Base-by-base conservation (phyloP, 2,888 invertebrate species). In the Drosophila maculinotata region DNA sequence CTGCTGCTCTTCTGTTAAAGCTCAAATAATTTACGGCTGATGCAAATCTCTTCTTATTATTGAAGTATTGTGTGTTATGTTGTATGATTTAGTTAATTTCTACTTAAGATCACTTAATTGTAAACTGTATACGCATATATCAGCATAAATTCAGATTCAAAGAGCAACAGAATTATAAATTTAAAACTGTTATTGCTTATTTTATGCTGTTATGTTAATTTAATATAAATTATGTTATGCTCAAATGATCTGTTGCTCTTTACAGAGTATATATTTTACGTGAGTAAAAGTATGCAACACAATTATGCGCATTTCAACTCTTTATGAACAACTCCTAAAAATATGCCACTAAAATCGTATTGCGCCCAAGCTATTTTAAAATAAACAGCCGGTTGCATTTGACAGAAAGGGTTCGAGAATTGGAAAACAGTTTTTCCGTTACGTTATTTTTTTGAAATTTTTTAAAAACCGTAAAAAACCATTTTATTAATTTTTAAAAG, bases 271-370 rank as follows among this genome's bases (percentile, higher is more conserved):
- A 1, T 10, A 2, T 28, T 45, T 20, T 1, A 12, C 7, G 9
- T 1, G 12, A 4, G 8, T 31, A 15, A 10, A 49, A 38, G 57
- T 65, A 69, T 69, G 56, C 71, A 33, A 56, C 10, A 10, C 3
- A 23, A 15, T 5, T 17, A 3, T 6, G 5, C 0, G 3, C 0
- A 1, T n/a, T 17, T 9, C 0, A 0, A 5, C 8, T 25, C 9
- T 4, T 7, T 15, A 8, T 9, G 0, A 8, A 1, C 1, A 4
- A 6, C 17, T 1, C 47, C 30, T 9, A 25, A 45, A 0, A 25
- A 5, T 62, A 59, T 59, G 36, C 10, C 0, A 12, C 3, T 4
- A 1, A 9, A 20, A 0, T 2, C 10, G 7, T 4, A 25, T 12
- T 4, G n/a, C 1, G 26, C n/a, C 1, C 2, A 12, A 12, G 1